phyloP scores from a whole-genome alignment of 2,888 invertebrate genomes.

The Carterocephalus palaemon region DNA sequence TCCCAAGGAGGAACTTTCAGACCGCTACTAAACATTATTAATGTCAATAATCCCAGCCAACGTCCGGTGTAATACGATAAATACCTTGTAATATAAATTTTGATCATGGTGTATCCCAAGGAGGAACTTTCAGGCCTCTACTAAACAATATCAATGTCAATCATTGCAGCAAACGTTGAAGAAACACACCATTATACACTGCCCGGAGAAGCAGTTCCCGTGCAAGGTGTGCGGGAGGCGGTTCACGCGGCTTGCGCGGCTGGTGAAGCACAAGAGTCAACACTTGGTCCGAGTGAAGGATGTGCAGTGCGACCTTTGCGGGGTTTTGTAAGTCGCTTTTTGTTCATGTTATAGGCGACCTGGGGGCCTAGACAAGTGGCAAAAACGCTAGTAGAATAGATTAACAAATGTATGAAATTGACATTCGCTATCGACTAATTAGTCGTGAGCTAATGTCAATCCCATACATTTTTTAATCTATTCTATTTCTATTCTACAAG shows the following conservation, averaged over 20 bases:
- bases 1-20: not conserved
- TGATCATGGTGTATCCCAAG: too few species aligned
- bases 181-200: conserved; percentile 48
- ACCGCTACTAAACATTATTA: not conserved
- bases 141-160: not conserved
- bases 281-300: conserved; percentile 35
- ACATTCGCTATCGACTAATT: too few species aligned
- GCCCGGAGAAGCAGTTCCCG: conserved; percentile 39
- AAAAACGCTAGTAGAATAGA: too few species aligned
- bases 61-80: too few species aligned
- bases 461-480: too few species aligned
- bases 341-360: too few species aligned
- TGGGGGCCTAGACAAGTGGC: too few species aligned
- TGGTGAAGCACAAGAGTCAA: conserved; percentile 36
- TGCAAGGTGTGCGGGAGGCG: conserved; percentile 45
- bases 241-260: conserved; percentile 40
- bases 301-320: conserved; percentile 48
- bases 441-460: too few species aligned
- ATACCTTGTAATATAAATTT: too few species aligned
- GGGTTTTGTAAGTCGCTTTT: conserved; percentile 46
- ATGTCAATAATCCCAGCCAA: too few species aligned
- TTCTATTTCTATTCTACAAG: too few species aligned
- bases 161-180: conserved; percentile 32
- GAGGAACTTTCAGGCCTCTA: not conserved
- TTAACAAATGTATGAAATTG: too few species aligned